Evolutionary conservation across 2,888 invertebrate species (phyloP).

Genomic region (Dioctria rufipes): DNA sequence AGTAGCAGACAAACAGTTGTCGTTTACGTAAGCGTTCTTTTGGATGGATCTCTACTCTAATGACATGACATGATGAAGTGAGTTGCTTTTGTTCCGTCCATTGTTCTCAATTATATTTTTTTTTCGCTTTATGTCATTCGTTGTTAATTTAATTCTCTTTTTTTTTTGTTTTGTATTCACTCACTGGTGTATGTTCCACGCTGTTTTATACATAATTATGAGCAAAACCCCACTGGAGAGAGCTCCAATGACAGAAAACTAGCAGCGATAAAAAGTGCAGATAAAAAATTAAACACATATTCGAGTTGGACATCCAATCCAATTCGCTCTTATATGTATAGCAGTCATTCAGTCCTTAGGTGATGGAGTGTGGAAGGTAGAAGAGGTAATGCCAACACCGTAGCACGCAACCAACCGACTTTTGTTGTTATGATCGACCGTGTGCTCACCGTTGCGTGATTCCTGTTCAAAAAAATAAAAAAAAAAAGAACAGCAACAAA

Average conservation of each 20-base stretch:
- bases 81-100: conserved; percentile 38
- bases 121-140: background rate
- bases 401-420: conserved; percentile 23
- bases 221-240: background rate
- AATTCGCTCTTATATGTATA: background rate
- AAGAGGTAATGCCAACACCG: too few relatives aligned
- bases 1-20: background rate
- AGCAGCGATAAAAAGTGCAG: background rate
- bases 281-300: conserved; percentile 37
- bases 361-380: background rate
- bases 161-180: background rate
- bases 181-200: background rate
- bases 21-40: conserved; percentile 29
- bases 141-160: conserved; percentile 1
- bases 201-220: conserved; percentile 9
- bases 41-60: conserved; percentile 2
- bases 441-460: conserved; percentile 40
- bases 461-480: conserved; percentile 21
- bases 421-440: conserved; percentile 29
- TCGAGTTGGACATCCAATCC: conserved; percentile 8
- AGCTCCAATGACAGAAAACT: background rate
- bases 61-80: conserved; percentile 17
- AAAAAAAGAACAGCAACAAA: background rate
- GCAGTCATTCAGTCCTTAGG: background rate
- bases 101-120: background rate